A percentile compares a stretch with the other conserved stretches of the same genome.
Conservation (phyloP, 2,113 vertebrate species). For the Benitochromis conjunctus region DNA sequence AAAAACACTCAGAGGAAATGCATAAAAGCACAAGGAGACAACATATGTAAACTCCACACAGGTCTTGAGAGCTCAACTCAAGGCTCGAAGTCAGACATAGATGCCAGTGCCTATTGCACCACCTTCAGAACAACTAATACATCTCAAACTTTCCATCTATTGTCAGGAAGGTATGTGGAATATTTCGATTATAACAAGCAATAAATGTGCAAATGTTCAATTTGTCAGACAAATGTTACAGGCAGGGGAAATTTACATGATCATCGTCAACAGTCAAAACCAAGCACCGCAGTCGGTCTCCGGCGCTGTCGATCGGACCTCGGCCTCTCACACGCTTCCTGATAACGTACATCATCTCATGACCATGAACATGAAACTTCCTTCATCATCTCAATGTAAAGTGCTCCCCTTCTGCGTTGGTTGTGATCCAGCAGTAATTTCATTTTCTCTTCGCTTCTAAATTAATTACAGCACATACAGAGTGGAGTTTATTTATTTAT, state of each 20-base stretch:
- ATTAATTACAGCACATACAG: conserved; percentile 49
- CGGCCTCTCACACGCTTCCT: background rate
- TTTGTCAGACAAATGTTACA: background rate
- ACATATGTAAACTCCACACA: background rate
- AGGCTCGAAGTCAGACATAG: background rate
- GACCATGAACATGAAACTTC: background rate
- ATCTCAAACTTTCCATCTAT: background rate
- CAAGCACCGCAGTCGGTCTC: background rate
- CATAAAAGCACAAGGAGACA: background rate
- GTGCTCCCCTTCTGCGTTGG: background rate
- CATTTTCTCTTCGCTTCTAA: conserved; percentile 48
- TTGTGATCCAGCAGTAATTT: conserved; percentile 43
- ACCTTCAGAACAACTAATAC: background rate
- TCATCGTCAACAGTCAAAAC: background rate
- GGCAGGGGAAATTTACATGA: background rate
- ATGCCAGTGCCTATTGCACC: background rate
- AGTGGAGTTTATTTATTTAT: conserved; percentile 57
- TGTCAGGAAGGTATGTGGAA: background rate
- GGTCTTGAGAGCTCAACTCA: background rate
- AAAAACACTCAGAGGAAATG: background rate
- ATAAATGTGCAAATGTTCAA: background rate
- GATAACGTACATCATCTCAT: background rate
- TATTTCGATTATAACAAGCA: background rate
- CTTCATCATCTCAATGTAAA: background rate
- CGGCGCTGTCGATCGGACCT: background rate